Conservation (phyloP, 2,113 vertebrate species). For the Penelope pileata region DNA sequence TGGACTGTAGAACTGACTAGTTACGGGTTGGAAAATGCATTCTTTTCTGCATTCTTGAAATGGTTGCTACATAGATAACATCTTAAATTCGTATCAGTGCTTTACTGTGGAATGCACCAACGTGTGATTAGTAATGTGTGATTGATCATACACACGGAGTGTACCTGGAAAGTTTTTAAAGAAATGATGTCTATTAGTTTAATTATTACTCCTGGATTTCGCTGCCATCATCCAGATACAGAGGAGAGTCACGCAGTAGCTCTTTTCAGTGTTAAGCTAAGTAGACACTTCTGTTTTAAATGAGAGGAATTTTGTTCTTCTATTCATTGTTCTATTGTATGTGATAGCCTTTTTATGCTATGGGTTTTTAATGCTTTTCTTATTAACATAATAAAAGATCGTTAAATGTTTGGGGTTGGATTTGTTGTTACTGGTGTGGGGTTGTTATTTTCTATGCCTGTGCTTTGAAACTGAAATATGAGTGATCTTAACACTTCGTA, state of each 20-base stretch:
- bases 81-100: not conserved
- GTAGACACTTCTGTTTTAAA: conserved; percentile 8
- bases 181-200: not conserved
- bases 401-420: not conserved
- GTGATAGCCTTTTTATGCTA: not conserved
- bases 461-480: not conserved
- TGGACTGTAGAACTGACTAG: not conserved
- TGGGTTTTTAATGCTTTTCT: conserved; percentile 16
- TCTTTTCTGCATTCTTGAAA: not conserved
- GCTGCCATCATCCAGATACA: not conserved
- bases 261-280: not conserved
- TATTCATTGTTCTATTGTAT: not conserved
- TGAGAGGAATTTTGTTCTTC: not conserved
- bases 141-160: not conserved
- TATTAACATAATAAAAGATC: conserved; percentile 41
- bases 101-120: not conserved
- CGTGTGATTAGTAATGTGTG: not conserved
- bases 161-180: not conserved
- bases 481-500: not conserved
- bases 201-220: not conserved
- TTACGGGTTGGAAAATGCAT: not conserved
- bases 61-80: not conserved
- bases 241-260: not conserved
- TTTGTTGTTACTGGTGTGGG: not conserved
- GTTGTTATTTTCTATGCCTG: not conserved